Evolutionary conservation across 2,113 vertebrate genomes (phyloP), one percentile per base, ranked within the genome.

Genomic region (Antechinus flavipes): DNA sequence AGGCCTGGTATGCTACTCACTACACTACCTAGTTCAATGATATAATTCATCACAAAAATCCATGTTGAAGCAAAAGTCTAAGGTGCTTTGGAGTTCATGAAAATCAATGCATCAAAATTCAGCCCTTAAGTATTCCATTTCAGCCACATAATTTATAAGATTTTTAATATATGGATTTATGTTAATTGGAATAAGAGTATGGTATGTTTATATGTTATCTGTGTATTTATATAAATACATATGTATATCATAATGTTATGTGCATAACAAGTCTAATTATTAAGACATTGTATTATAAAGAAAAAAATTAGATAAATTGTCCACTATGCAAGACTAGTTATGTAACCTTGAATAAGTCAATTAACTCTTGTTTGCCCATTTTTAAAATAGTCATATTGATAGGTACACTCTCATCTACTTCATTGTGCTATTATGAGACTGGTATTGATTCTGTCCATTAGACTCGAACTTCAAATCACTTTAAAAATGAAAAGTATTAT

Each of bases 51-150:
- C n/a, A 47, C 90, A 93, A 0, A 42, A 89, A 22, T 47, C 11
- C n/a, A 50, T 54, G 92, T 26, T 94, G 90, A 76, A 56, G 46
- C 58, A 30, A 96, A 90, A 94, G 14, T 53, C 94, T 47, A 9
- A 55, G 55, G 49, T 53, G 24, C 91, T 96, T 93, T 92, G 91
- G 90, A 54, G 53, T 26, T 61, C 55, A 46, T 54, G 22, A 93
- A 90, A n/a, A 91, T 76, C 54, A 68, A 90, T 91, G 26, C 30
- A 35, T 90, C 47, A 91, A 93, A 90, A 49, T 14, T 54, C 54
- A 95, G 53, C 35, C 47, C 54, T 95, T 95, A 47, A 94, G 50
- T 90, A 92, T 94, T 76, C 54, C 92, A 89, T 54, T 50, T 68
- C 56, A 91, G 22, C 46, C 25, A 61, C 1, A 7, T 92, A 56